phyloP scores from a whole-genome alignment of 1,140 invertebrate genomes.

The Drosophila nasuta region DNA sequence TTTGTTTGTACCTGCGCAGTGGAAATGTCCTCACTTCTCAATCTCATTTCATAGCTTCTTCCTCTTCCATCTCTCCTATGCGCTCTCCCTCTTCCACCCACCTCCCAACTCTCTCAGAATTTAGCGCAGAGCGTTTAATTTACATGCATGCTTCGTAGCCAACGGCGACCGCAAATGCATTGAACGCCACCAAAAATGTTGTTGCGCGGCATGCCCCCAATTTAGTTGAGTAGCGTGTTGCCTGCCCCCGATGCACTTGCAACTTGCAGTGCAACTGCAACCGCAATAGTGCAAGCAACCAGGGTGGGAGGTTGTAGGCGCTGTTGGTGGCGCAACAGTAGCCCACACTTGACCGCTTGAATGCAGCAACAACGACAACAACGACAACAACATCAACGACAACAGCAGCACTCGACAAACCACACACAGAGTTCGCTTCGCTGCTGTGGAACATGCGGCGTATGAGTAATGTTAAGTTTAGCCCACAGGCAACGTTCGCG shows the following conservation, averaged over 20 bases:
- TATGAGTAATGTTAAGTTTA: constrained; percentile 54
- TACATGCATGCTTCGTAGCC: constrained; percentile 8
- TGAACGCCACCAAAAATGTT: constrained; percentile 35
- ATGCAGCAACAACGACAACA: no score
- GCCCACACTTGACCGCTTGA: constrained; percentile 68
- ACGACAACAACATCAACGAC: no score
- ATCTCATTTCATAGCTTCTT: background rate
- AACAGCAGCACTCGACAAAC: background rate
- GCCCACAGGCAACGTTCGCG: constrained; percentile 1
- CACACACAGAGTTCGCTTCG: background rate
- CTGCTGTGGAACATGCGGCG: constrained; percentile 41
- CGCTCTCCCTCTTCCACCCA: no score
- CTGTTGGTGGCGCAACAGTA: constrained; percentile 53
- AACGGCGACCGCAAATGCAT: constrained; percentile 29
- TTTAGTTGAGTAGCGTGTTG: constrained; percentile 31
- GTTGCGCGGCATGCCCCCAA: constrained; percentile 39
- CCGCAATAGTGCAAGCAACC: background rate
- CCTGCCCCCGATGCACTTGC: background rate
- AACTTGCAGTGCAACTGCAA: constrained; percentile 18
- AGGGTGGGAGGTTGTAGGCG: constrained; percentile 2
- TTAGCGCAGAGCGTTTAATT: constrained; percentile 9
- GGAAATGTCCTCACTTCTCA: constrained; percentile 8
- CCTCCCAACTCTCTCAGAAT: background rate
- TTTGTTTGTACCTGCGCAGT: constrained; percentile 81
- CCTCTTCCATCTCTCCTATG: background rate